Base-by-base conservation (phyloP, 1,140 invertebrate species). In the Solen grandis region DNA sequence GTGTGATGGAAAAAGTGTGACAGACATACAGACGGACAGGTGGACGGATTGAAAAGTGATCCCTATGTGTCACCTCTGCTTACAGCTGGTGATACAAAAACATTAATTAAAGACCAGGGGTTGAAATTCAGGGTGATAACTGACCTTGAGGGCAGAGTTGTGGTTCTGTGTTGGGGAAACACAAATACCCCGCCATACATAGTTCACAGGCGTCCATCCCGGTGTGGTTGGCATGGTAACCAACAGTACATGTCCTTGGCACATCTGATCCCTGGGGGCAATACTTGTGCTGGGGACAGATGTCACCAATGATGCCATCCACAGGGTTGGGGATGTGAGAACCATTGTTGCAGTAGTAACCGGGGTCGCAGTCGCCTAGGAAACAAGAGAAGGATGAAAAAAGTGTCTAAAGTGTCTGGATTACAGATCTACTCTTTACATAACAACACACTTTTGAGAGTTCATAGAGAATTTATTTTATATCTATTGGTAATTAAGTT, bases 151-250 rank as follows among this genome's bases (percentile, higher is more conserved):
- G 89, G 84, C 90, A 91, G 5, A 89, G 50, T 19, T 33, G 33
- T 16, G 90, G 90, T 1, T 82, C 87, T 35, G 69, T 50, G 13
- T 86, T 87, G 31, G 84, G 84, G 50, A 82, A 85, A 79, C 90
- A 91, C 1, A 90, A 70, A 66, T 83, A 90, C 14, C 90, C 88
- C 33, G 84, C 85, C 0, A 85, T 60, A 84, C 90, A 91, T 22
- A 88, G 74, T 2, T 79, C 63, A 84, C 89, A 90, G 0, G 25
- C 78, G 27, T 76, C 83, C 68, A 84, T 60, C n/a, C 89, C 89
- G n/a, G 89, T 90, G 35, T 68, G 84, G 86, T 90, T 91, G n/a
- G 89, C 86, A 72, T 85, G 84, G 65, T 86, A 86, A 41, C 90
- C 90, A 46, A 87, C 85, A 1, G 68, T 35, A 78, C 89, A 91